phyloP scores from a whole-genome alignment of 1,140 invertebrate species.

The Steinernema khuongi region DNA sequence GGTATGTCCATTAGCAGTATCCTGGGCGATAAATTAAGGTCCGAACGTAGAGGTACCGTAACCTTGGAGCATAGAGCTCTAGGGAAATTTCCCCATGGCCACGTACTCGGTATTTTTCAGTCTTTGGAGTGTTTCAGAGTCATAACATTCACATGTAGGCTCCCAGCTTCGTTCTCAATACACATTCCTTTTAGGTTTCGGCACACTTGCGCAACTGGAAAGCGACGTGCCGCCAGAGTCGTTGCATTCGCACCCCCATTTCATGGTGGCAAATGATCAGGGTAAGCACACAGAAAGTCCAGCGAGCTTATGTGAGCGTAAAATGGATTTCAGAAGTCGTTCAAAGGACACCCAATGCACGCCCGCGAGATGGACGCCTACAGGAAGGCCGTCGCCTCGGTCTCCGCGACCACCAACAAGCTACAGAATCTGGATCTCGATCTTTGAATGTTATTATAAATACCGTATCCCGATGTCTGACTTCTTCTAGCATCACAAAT shows the following conservation, averaged over 20 bases:
- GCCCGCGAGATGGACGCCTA: neutral
- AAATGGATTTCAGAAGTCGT: neutral
- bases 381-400: neutral
- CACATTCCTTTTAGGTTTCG: neutral
- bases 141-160: neutral
- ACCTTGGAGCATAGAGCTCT: no score
- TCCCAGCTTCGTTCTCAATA: neutral
- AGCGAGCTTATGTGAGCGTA: neutral
- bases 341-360: slow-evolving; percentile 7
- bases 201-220: slow-evolving; percentile 6
- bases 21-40: no score
- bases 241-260: neutral
- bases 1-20: no score
- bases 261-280: slow-evolving; percentile 4
- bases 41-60: no score
- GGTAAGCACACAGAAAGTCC: neutral
- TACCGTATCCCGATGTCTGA: no score
- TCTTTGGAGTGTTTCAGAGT: no score
- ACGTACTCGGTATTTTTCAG: no score
- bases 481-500: no score
- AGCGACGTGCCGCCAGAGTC: neutral
- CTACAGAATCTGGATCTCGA: neutral
- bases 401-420: neutral
- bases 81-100: no score
- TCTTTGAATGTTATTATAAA: no score